Evolutionary conservation across 2,797 vertebrate genomes (phyloP), one percentile per base, ranked within the genome.

Genomic region (Tenualosa thibaudeaui): DNA sequence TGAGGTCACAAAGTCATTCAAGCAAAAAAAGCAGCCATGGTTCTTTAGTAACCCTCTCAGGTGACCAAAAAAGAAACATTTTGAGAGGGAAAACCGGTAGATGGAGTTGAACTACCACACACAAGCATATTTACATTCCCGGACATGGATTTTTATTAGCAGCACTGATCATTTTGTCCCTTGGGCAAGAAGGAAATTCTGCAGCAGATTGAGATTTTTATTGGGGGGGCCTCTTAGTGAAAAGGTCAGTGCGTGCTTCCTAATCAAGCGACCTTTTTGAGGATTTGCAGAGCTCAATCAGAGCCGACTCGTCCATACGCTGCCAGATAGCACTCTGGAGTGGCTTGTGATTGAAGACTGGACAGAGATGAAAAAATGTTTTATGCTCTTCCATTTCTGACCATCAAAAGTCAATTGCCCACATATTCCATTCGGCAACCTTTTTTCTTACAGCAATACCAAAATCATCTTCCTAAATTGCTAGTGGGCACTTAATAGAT

Each of bases 211-310:
- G 15, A 84, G 68, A 49, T 51, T 85, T 84, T 86, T 84, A 84
- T 84, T 60, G 83, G 87, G 50, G 83, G 24, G 82, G 46, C 46
- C 82, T 81, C 49, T 85, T 84, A 54, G 43, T 86, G 71, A 89
- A 89, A 91, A 91, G 88, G 88, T 91, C 89, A 88, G 24, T 6
- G 3, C 51, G 62, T 81, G 3, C 81, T 78, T 89, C 83, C 88
- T 89, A 86, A 91, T 89, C 84, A 86, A 54, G 13, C 83, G 84
- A 89, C 84, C 85, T 88, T 88, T 89, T 82, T 85, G 22, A 84
- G 85, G 85, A 85, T 90, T 87, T 82, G 84, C 24, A 49, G 65
- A 75, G 84, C 78, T 87, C 65, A 85, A 78, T 53, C 81, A 50
- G 40, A 49, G 65, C 83, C 58, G 50, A 83, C 71, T 60, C 58